Percentiles rank a stretch among this genome's conserved stretches.
phyloP scores from a whole-genome alignment of 2,797 vertebrate species.

The Sphenopsis melanotis region DNA sequence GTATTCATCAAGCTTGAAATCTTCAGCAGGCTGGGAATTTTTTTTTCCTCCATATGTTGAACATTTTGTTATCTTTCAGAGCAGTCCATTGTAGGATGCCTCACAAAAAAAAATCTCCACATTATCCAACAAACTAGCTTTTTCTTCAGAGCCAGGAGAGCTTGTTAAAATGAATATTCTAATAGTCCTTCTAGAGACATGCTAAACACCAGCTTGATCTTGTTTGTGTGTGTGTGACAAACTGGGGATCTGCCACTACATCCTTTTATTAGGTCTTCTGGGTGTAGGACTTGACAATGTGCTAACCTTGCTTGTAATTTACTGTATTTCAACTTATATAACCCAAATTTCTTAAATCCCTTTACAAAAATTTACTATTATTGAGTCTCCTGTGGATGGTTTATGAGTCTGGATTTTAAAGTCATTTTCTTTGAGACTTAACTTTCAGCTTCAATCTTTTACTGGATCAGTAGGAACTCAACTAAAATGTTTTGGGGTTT shows the following conservation, averaged over 20 bases:
- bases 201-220: neutral
- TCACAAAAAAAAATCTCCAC: constrained; percentile 1
- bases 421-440: neutral
- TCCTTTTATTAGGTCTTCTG: neutral
- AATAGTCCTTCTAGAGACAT: neutral
- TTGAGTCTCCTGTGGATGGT: neutral
- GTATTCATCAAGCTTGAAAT: neutral
- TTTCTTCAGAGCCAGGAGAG: neutral
- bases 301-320: neutral
- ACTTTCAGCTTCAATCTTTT: neutral
- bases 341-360: neutral
- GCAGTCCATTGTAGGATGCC: neutral
- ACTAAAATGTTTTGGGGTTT: neutral
- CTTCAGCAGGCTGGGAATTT: neutral
- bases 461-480: neutral
- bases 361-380: neutral
- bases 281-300: neutral
- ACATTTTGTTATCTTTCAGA: constrained; percentile 9
- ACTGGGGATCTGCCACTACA: fast-evolving
- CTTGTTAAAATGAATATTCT: neutral
- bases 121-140: neutral
- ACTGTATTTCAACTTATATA: neutral
- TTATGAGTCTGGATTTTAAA: neutral
- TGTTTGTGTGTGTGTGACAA: neutral
- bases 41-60: neutral